Evolutionary conservation across 1,140 invertebrate genomes (phyloP), one percentile per base, ranked within the genome.

Genomic region (Drosophila arizonae): DNA sequence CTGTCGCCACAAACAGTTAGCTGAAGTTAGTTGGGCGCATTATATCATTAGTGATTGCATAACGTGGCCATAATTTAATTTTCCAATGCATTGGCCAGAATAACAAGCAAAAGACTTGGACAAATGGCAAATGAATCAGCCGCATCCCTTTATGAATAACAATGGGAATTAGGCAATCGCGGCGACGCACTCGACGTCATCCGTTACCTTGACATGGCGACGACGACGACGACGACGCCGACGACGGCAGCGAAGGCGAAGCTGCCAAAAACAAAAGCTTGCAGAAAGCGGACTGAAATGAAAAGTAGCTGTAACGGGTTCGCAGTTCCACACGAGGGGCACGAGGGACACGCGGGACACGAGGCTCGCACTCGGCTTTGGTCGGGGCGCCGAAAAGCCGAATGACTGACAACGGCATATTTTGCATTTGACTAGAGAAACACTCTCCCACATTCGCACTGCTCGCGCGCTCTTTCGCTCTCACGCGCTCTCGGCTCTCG

Each of bases 81-180:
- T 84, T 88, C 77, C 80, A 84, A 84, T 88, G 84, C 84, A 89
- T 71, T 80, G 84, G 68, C 77, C 84, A 88, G 84, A 88, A 88
- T 88, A 89, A 88, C 67, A 78, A 88, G 76, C 79, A 43, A 9
- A 30, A 43, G 41, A 50, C 30, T 57, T 11, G 39, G 51, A 74
- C 54, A 39, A 39, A 39, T 39, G 4, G 11, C 36, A 11, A 39
- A 11, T 88, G 84, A 88, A 65, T 88, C 84, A 88, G 67, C 66
- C 67, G 58, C 56, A 66, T 89, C 84, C 84, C 84, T 88, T 88
- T 72, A 64, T 76, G 85, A 88, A 89, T 89, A 89, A 80, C 80
- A 88, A 88, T 80, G 61, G 71, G 77, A 79, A 89, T 88, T 88
- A 88, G 84, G 84, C 84, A 88, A 88, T 87, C 81, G 81, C 56